Evolutionary conservation across 2,888 invertebrate species (phyloP).

Genomic region (Drosophila dives): DNA sequence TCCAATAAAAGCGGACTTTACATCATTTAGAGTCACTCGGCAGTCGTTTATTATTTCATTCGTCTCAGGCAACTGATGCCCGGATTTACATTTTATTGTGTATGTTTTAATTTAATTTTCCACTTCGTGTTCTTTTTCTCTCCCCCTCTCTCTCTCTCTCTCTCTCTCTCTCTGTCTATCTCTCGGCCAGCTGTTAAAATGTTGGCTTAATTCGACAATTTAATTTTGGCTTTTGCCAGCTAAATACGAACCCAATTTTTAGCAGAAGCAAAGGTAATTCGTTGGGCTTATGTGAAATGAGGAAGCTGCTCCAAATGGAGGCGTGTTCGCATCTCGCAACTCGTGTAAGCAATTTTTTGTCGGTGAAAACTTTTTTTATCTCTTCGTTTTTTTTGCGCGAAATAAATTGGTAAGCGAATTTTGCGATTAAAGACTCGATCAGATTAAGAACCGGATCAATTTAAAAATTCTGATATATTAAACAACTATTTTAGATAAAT

Average conservation of each 20-base stretch:
- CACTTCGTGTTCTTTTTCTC: not conserved
- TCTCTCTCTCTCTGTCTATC: not conserved
- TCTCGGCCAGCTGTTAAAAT: slow-evolving; percentile 59
- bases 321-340: slow-evolving; percentile 33
- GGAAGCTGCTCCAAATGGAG: slow-evolving; percentile 55
- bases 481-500: not conserved
- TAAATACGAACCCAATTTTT: slow-evolving; percentile 57
- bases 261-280: slow-evolving; percentile 27
- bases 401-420: slow-evolving; percentile 25
- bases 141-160: not conserved
- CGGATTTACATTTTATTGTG: slow-evolving; percentile 76
- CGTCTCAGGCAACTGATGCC: slow-evolving; percentile 6
- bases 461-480: not conserved
- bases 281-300: slow-evolving; percentile 64
- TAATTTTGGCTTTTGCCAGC: slow-evolving; percentile 74
- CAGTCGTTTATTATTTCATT: slow-evolving; percentile 68
- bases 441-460: slow-evolving; percentile 15
- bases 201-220: slow-evolving; percentile 77
- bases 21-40: slow-evolving; percentile 73
- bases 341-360: slow-evolving; percentile 13
- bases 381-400: not conserved
- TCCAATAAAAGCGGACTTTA: slow-evolving; percentile 71
- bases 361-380: slow-evolving; percentile 35
- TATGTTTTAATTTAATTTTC: slow-evolving; percentile 74
- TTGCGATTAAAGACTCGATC: not conserved